Evolutionary conservation across 2,113 vertebrate genomes (phyloP).

Genomic region (Dromas ardeola): DNA sequence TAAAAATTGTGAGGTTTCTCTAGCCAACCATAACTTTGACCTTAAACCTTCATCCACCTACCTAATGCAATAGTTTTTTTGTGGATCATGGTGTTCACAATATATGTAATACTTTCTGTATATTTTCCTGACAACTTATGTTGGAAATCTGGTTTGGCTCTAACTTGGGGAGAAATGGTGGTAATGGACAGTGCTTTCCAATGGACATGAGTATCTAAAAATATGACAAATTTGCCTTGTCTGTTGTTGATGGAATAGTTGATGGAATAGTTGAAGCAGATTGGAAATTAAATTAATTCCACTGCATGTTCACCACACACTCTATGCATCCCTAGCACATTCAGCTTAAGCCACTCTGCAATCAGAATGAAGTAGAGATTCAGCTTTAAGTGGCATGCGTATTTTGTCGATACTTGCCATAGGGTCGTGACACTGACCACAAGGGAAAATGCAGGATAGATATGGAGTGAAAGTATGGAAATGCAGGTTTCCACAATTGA

Average conservation of each 20-base stretch:
- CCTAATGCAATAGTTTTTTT: neutral
- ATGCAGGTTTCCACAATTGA: neutral
- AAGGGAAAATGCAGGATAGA: neutral
- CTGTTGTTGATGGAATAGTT: neutral
- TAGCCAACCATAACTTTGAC: neutral
- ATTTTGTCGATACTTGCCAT: neutral
- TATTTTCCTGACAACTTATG: neutral
- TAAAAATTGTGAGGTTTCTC: neutral
- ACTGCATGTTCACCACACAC: neutral
- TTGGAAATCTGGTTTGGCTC: neutral
- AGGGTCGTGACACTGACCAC: neutral
- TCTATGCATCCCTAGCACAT: neutral
- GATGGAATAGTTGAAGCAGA: neutral
- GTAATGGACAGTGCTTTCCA: neutral
- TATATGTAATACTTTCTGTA: neutral
- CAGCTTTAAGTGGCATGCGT: neutral
- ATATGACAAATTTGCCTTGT: neutral
- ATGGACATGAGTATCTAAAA: neutral
- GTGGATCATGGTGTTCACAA: neutral
- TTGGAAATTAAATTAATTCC: neutral
- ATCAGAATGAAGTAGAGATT: neutral
- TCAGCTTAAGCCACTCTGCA: neutral
- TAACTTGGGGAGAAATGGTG: neutral
- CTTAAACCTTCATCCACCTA: neutral
- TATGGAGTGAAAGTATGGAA: neutral